Conservation (phyloP, 2,113 vertebrate genomes). For the Scatophagus argus region DNA sequence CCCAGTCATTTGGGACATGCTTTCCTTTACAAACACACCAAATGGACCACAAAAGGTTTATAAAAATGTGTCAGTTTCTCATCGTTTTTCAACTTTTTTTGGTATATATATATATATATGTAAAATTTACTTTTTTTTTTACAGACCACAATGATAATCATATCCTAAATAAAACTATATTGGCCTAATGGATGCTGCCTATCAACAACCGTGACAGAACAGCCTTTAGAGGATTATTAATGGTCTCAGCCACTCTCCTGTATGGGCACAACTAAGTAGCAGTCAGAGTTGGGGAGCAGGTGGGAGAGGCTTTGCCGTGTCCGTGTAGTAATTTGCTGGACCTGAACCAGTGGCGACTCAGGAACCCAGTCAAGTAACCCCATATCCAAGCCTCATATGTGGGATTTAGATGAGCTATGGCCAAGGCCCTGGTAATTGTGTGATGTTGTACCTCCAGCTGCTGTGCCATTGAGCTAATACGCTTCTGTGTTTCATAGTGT, state of each 20-base stretch:
- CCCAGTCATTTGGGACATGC: conserved; percentile 43
- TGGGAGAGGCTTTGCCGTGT: conserved; percentile 47
- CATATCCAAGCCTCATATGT: conserved; percentile 25
- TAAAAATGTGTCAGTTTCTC: conserved; percentile 53
- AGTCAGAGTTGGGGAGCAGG: conserved; percentile 53
- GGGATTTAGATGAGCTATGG: conserved; percentile 9
- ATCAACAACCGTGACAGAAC: conserved; percentile 17
- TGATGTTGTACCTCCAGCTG: conserved; percentile 19
- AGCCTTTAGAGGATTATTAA: conserved; percentile 21
- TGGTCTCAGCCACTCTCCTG: background rate
- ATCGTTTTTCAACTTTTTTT: conserved; percentile 41
- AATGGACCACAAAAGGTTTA: conserved; percentile 50
- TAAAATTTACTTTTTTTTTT: too few relatives aligned
- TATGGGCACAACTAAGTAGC: conserved; percentile 3
- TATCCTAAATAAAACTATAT: conserved; percentile 18
- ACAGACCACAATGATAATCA: conserved; percentile 28
- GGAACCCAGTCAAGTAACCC: conserved; percentile 16
- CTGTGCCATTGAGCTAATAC: conserved; percentile 19
- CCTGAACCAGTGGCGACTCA: conserved; percentile 28
- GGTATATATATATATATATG: too few relatives aligned
- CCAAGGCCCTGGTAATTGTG: conserved; percentile 21
- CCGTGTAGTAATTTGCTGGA: conserved; percentile 53
- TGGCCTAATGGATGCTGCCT: conserved; percentile 12
- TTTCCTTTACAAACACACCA: conserved; percentile 58
- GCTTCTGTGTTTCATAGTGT: conserved; percentile 1